phyloP scores from a whole-genome alignment of 2,888 invertebrate species.

The Piscicola geometra region DNA sequence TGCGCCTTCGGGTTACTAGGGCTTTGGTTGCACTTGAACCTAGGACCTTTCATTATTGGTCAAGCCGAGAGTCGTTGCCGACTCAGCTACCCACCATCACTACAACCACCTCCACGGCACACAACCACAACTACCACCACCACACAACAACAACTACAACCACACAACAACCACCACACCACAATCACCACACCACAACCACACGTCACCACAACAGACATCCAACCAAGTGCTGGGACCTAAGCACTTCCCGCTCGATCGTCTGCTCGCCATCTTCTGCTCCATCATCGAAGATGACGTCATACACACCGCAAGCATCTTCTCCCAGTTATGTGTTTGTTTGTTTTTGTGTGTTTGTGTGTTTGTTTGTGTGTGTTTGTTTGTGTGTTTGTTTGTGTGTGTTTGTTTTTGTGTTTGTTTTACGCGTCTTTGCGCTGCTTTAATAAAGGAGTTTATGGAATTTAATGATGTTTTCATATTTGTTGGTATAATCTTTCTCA shows the following conservation, averaged over 20 bases:
- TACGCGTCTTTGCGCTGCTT: too few species aligned
- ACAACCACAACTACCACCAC: not conserved
- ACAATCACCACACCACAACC: too few species aligned
- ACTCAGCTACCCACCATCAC: too few species aligned
- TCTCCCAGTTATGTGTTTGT: conserved; percentile 66
- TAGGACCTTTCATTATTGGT: too few species aligned
- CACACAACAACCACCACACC: too few species aligned
- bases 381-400: not conserved
- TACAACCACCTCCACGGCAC: too few species aligned
- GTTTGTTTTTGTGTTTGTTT: conserved; percentile 9
- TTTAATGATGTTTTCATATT: too few species aligned
- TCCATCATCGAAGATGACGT: conserved; percentile 79
- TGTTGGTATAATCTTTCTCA: too few species aligned
- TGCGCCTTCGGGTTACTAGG: too few species aligned
- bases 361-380: not conserved
- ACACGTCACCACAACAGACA: conserved; percentile 44
- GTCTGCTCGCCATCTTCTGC: conserved; percentile 81
- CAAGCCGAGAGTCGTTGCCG: too few species aligned
- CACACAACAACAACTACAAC: not conserved
- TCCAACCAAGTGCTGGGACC: conserved; percentile 66
- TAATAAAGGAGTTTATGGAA: too few species aligned
- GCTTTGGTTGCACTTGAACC: too few species aligned
- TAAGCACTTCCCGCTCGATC: conserved; percentile 73
- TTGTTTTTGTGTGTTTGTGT: not conserved
- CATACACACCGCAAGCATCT: conserved; percentile 76